Evolutionary conservation across 2,888 invertebrate genomes (phyloP).

Genomic region (Choristoneura rosaceana): DNA sequence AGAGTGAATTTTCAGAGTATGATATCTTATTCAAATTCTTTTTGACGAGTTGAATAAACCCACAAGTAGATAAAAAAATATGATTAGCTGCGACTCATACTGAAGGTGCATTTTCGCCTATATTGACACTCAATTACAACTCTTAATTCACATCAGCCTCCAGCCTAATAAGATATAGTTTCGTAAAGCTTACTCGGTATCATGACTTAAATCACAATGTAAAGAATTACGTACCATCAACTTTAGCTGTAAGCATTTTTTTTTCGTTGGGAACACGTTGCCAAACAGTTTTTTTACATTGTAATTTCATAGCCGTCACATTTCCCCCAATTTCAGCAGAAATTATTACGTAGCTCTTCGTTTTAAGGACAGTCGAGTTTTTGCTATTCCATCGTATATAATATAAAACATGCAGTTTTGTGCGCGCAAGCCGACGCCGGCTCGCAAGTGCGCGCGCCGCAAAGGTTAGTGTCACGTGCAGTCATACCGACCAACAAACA

Average conservation of each 20-base stretch:
- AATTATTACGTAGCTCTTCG: neutral
- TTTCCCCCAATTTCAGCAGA: neutral
- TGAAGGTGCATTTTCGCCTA: neutral
- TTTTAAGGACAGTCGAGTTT: neutral
- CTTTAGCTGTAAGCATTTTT: neutral
- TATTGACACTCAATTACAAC: slow-evolving; percentile 2
- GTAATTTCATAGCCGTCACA: neutral
- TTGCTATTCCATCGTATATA: slow-evolving; percentile 18
- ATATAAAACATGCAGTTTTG: slow-evolving; percentile 3
- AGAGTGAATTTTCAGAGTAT: neutral
- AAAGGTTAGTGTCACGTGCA: slow-evolving; percentile 6
- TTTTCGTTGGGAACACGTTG: neutral
- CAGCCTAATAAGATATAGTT: neutral
- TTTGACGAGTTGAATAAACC: neutral
- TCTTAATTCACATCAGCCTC: neutral
- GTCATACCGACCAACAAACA: slow-evolving; percentile 20
- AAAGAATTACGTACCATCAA: neutral
- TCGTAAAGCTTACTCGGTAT: neutral
- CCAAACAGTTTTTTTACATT: neutral
- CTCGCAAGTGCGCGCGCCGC: neutral
- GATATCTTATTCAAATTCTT: neutral
- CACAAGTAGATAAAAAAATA: neutral
- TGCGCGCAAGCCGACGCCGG: neutral
- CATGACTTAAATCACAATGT: neutral
- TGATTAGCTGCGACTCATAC: neutral